phyloP scores from a whole-genome alignment of 2,888 invertebrate species.

The Lampropteryx suffumata region DNA sequence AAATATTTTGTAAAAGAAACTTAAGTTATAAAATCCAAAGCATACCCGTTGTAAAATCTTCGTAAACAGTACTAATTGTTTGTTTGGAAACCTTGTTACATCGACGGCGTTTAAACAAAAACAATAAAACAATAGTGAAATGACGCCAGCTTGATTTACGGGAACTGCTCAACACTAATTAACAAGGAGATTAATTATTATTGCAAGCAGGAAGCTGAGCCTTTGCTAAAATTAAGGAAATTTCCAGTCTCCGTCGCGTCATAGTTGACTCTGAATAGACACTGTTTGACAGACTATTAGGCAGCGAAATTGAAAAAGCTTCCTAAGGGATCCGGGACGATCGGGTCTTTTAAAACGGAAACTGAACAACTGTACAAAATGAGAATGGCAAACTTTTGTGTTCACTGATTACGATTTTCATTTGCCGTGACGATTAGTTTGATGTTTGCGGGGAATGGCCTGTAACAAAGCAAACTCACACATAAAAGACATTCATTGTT shows the following conservation, averaged over 20 bases:
- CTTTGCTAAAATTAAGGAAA: constrained; percentile 39
- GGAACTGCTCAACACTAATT: constrained; percentile 64
- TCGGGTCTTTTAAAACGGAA: constrained; percentile 31
- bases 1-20: no score
- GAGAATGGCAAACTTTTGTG: constrained; percentile 30
- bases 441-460: constrained; percentile 1
- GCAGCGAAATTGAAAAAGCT: constrained; percentile 33
- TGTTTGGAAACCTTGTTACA: constrained; percentile 25
- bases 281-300: constrained; percentile 36
- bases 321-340: constrained; percentile 24
- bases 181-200: constrained; percentile 74
- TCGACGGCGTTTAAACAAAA: constrained; percentile 33
- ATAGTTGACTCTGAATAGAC: constrained; percentile 31
- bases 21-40: not conserved
- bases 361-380: constrained; percentile 29
- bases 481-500: no score
- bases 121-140: constrained; percentile 44
- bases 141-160: constrained; percentile 56
- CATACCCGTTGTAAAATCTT: constrained; percentile 4
- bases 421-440: constrained; percentile 14
- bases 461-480: not conserved
- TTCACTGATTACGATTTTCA: constrained; percentile 32
- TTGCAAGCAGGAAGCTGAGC: constrained; percentile 58
- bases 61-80: constrained; percentile 22
- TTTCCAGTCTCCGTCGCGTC: constrained; percentile 41